A percentile compares a stretch with the other conserved stretches of the same genome.
Conservation (phyloP, 2,888 invertebrate species). For the Dicyrtoma fusca region DNA sequence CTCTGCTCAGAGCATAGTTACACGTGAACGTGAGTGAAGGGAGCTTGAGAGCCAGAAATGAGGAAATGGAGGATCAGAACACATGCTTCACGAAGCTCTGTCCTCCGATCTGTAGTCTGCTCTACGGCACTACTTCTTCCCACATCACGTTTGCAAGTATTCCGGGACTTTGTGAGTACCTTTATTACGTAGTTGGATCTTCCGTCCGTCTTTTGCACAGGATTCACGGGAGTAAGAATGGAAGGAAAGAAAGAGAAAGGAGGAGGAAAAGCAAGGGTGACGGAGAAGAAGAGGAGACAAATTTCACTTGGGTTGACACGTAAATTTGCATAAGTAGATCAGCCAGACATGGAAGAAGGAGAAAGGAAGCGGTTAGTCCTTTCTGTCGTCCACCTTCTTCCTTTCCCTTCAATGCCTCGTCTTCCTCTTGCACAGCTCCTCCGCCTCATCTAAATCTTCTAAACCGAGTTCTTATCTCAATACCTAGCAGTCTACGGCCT, state of each 20-base stretch:
- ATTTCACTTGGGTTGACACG: slow-evolving; percentile 34
- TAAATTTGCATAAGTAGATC: slow-evolving; percentile 37
- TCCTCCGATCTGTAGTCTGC: no score
- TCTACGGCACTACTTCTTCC: no score
- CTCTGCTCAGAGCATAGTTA: neutral
- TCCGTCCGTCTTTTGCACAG: no score
- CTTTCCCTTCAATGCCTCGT: neutral
- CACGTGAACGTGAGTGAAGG: neutral
- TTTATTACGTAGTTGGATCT: no score
- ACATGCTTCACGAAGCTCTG: neutral
- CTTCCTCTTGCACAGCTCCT: no score
- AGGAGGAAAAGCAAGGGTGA: neutral
- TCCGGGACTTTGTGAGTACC: no score
- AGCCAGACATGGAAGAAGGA: slow-evolving; percentile 6
- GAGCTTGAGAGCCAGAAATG: neutral
- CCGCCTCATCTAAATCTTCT: no score
- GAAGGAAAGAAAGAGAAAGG: neutral
- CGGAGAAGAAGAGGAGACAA: slow-evolving; percentile 22
- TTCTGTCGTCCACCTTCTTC: neutral
- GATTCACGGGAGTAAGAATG: neutral
- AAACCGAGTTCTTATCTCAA: no score
- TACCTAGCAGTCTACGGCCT: no score
- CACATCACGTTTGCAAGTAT: neutral
- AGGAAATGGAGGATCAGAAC: neutral
- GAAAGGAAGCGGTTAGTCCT: slow-evolving; percentile 17